Evolutionary conservation across 2,797 vertebrate genomes (phyloP).

Genomic region (Kryptopterus vitreolus): DNA sequence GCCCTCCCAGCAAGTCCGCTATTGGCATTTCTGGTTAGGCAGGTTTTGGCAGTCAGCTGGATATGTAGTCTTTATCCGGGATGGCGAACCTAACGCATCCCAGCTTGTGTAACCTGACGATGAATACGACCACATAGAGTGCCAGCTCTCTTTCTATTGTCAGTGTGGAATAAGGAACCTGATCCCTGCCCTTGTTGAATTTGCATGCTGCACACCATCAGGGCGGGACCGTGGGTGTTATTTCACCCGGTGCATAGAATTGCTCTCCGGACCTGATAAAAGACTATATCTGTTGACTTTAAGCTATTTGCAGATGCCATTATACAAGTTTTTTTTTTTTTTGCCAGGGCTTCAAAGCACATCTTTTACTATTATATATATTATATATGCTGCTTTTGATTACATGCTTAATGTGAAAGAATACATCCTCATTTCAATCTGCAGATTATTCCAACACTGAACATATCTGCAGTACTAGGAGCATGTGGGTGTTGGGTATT

Average conservation of each 20-base stretch:
- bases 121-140: slow-evolving; percentile 61
- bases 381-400: neutral
- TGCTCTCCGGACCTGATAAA: slow-evolving; percentile 40
- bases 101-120: slow-evolving; percentile 57
- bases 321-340: slow-evolving; percentile 12
- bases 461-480: slow-evolving; percentile 26
- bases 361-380: too few relatives aligned
- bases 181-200: slow-evolving; percentile 67
- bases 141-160: slow-evolving; percentile 49
- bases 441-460: slow-evolving; percentile 51
- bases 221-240: slow-evolving; percentile 65
- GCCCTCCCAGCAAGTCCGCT: slow-evolving; percentile 70
- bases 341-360: neutral
- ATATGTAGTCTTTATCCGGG: slow-evolving; percentile 60
- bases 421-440: slow-evolving; percentile 37
- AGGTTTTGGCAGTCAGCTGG: slow-evolving; percentile 42
- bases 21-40: slow-evolving; percentile 68
- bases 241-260: slow-evolving; percentile 60
- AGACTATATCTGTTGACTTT: slow-evolving; percentile 15
- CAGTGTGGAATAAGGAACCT: slow-evolving; percentile 66
- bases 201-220: slow-evolving; percentile 70
- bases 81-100: slow-evolving; percentile 48
- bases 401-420: neutral
- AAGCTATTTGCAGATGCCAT: slow-evolving; percentile 1
- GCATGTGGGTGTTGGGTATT: slow-evolving; percentile 44